A percentile compares a stretch with the other conserved stretches of the same genome.
Conservation (phyloP, 2,888 invertebrate species). For the Cremastobaeus sp. region DNA sequence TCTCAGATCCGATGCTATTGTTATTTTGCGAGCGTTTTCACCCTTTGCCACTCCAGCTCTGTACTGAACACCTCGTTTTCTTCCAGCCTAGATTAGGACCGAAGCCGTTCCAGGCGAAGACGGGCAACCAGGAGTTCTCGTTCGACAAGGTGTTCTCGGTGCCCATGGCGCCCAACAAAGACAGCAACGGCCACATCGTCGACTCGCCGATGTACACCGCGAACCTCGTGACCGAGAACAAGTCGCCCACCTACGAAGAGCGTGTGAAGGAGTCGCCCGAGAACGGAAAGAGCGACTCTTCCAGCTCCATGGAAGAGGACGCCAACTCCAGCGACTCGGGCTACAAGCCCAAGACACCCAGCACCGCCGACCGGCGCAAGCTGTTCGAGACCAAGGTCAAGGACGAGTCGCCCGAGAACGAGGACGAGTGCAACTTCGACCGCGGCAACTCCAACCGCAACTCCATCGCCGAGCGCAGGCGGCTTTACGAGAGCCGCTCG, state of each 20-base stretch:
- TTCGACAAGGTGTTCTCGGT: conserved; percentile 91
- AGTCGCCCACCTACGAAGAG: conserved; percentile 67
- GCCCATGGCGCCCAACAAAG: conserved; percentile 83
- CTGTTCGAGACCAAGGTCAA: conserved; percentile 81
- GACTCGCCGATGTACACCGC: conserved; percentile 69
- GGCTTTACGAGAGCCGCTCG: conserved; percentile 87
- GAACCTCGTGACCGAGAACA: conserved; percentile 63
- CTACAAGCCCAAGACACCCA: conserved; percentile 86
- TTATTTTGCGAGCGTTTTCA: neutral
- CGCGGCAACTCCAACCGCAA: conserved; percentile 83
- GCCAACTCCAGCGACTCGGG: conserved; percentile 83
- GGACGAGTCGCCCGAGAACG: conserved; percentile 80
- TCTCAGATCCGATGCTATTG: no score
- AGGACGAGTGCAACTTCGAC: conserved; percentile 80
- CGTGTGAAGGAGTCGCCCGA: conserved; percentile 75
- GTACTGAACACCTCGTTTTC: no score
- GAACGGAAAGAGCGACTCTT: conserved; percentile 81
- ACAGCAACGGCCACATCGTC: conserved; percentile 73
- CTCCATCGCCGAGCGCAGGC: conserved; percentile 88
- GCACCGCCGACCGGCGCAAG: conserved; percentile 89
- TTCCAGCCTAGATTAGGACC: conserved; percentile 92
- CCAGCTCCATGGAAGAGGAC: conserved; percentile 82
- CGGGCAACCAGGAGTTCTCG: conserved; percentile 85
- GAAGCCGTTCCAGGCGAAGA: conserved; percentile 90
- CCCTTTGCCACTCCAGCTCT: no score